Percentiles rank a stretch among this genome's conserved stretches.
Evolutionary conservation across 2,888 invertebrate genomes (phyloP).

Genomic region (Megastigmus dorsalis): DNA sequence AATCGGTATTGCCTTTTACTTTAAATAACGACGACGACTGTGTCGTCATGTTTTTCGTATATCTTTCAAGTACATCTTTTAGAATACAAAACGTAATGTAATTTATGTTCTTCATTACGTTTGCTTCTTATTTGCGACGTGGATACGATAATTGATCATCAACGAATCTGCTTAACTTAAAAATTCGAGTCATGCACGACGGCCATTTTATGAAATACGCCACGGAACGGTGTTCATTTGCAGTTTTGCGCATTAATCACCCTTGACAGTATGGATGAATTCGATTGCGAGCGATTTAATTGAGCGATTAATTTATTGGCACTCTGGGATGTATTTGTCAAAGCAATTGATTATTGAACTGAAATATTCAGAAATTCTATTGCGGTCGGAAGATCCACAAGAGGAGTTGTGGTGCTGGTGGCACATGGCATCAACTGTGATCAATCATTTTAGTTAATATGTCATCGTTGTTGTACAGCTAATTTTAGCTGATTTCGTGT

Average conservation of each 20-base stretch:
- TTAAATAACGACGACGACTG: too few species aligned
- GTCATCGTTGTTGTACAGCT: neutral
- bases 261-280: neutral
- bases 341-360: conserved; percentile 4
- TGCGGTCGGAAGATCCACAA: neutral
- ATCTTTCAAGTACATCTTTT: neutral
- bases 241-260: neutral
- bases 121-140: neutral
- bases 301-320: conserved; percentile 16
- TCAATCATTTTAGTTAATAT: conserved; percentile 3
- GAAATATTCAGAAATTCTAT: conserved; percentile 8
- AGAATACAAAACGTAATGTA: neutral
- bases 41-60: too few species aligned
- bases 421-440: neutral
- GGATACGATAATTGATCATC: too few species aligned
- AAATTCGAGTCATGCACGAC: too few species aligned
- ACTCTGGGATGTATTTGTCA: conserved; percentile 9
- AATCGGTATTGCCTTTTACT: neutral
- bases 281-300: conserved; percentile 19
- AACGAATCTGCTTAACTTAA: too few species aligned
- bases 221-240: neutral
- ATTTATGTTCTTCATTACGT: neutral
- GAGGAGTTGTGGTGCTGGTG: neutral
- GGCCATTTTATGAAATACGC: neutral
- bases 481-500: too few species aligned